phyloP scores from a whole-genome alignment of 2,888 invertebrate species.

The Coelopa pilipes region DNA sequence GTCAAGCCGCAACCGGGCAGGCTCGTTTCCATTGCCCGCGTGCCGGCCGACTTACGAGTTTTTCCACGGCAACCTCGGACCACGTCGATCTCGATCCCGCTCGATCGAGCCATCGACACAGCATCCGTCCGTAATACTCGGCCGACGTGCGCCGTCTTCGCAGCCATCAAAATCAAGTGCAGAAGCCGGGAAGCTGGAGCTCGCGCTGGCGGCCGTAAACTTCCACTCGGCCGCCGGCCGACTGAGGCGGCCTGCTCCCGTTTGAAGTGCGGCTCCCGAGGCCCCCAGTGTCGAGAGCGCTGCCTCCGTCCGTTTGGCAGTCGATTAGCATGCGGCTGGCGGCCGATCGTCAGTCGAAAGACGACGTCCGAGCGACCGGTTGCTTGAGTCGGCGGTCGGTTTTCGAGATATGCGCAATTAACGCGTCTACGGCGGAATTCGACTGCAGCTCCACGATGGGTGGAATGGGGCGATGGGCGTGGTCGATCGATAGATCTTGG shows the following conservation, averaged over 20 bases:
- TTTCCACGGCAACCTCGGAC: not conserved
- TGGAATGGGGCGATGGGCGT: not conserved
- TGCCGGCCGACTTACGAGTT: not conserved
- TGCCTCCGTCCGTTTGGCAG: not conserved
- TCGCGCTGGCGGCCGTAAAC: not conserved
- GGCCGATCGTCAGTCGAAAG: not conserved
- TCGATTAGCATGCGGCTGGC: not conserved
- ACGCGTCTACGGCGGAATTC: not conserved
- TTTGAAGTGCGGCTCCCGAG: too few species aligned
- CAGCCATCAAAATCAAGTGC: conserved; percentile 16
- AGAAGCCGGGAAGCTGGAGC: not conserved
- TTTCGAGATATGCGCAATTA: too few species aligned
- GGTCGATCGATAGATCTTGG: not conserved
- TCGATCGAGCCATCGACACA: conserved; percentile 8
- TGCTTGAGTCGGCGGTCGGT: not conserved
- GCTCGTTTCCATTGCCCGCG: not conserved
- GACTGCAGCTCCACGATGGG: not conserved
- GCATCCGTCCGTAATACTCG: not conserved
- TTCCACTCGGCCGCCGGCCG: too few species aligned
- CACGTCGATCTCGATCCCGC: not conserved
- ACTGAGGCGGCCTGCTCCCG: too few species aligned
- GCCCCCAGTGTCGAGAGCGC: too few species aligned
- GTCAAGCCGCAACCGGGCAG: not conserved
- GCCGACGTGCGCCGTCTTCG: not conserved
- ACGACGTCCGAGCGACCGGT: not conserved